phyloP scores from a whole-genome alignment of 2,797 vertebrate species.

The Alcedo atthis region DNA sequence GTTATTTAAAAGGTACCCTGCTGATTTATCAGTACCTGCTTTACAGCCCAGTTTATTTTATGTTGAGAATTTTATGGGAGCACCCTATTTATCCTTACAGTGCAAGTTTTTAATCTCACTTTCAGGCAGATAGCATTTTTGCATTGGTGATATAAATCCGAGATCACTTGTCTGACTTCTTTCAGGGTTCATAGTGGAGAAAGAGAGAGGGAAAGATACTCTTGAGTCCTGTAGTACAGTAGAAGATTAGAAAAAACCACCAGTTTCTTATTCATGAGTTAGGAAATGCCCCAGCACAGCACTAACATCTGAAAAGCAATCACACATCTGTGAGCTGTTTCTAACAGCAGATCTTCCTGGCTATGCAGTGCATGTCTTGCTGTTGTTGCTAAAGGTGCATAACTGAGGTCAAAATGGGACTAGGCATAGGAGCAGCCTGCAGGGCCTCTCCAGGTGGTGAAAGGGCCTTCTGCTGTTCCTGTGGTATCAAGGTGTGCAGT shows the following conservation, averaged over 20 bases:
- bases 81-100: neutral
- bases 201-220: neutral
- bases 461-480: neutral
- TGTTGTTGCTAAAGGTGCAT: neutral
- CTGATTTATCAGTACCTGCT: neutral
- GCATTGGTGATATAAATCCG: neutral
- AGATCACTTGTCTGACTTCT: neutral
- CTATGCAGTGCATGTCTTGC: accelerated
- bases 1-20: neutral
- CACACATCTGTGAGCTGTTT: accelerated
- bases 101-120: neutral
- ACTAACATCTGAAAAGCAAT: neutral
- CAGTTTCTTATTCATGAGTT: neutral
- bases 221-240: neutral
- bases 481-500: neutral
- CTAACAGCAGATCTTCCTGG: neutral
- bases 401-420: neutral
- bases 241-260: neutral
- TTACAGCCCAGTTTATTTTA: neutral
- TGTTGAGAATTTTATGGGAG: neutral
- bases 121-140: neutral
- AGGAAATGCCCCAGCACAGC: neutral
- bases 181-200: neutral
- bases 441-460: no score
- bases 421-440: neutral